Base-by-base conservation (phyloP, 1,140 invertebrate genomes). In the Tribolium castaneum region DNA sequence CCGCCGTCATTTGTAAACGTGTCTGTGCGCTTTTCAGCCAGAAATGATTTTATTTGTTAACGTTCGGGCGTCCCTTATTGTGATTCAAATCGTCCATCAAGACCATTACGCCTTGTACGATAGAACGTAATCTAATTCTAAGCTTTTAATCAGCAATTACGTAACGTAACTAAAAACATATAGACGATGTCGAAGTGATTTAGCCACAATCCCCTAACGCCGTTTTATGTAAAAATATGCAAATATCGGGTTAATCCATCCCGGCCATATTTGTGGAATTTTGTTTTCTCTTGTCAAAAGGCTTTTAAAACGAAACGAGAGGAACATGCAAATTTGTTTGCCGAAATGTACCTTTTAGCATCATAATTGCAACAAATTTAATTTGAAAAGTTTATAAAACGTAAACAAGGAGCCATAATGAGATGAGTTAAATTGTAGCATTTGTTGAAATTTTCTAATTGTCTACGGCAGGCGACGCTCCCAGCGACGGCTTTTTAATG, bases 171-270 rank as follows among this genome's bases (percentile, higher is more conserved):
- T 51, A 73, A 73, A 73, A 73, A 73, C 52, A 12, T 73, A 73
- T 73, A 73, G 71, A 73, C 52, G 71, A 73, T 54, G 52, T 73
- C 30, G 49, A 73, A 73, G 49, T 73, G 71, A 73, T 73, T 73
- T 73, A 19, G 6, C 71, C 71, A 73, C 71, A 73, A 73, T 73
- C 71, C 71, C 14, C 45, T 54, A 54, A 73, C 71, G 30, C 30
- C 22, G 71, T 54, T 73, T 73, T 73, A 73, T 73, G 71, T 54
- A 73, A 73, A 73, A 73, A 73, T 73, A 73, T 73, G 71, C 71
- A 73, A 73, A 73, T 73, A 54, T 51, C 45, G 45, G 49, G 49
- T 73, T 73, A 73, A 73, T 73, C 71, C 71, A 73, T 73, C 52
- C 49, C 52, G 14, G 52, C 34, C 59, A 73, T 73, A 73, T 73